Evolutionary conservation across 2,797 vertebrate genomes (phyloP).

Genomic region (Enteromius fasciolatus): DNA sequence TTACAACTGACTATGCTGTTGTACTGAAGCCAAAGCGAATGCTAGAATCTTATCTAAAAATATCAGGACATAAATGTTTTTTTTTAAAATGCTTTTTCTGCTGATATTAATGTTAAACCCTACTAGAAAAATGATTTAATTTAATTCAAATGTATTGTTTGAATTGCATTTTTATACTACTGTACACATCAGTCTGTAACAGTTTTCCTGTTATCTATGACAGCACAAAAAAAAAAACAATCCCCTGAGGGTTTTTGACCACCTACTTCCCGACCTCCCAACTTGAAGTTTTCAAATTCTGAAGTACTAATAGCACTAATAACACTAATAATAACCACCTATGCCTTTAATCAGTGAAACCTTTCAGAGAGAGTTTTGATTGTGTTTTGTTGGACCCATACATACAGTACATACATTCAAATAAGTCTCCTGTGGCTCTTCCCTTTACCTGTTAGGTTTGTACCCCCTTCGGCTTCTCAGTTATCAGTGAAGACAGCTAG

Average conservation of each 20-base stretch:
- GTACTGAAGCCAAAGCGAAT: neutral
- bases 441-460: slow-evolving; percentile 1
- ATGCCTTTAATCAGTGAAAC: neutral
- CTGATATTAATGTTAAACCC: neutral
- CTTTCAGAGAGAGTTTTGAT: slow-evolving; percentile 32
- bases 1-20: neutral
- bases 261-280: neutral
- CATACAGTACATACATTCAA: neutral
- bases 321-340: no score
- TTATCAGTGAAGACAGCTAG: slow-evolving; percentile 17
- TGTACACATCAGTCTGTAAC: neutral
- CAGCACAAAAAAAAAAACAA: neutral
- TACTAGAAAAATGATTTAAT: neutral
- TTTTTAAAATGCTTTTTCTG: no score
- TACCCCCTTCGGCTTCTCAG: neutral
- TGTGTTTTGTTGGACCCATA: neutral
- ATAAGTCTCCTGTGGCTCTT: neutral
- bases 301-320: neutral
- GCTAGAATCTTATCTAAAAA: neutral
- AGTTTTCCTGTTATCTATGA: neutral
- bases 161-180: neutral
- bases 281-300: neutral
- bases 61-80: neutral
- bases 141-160: neutral
- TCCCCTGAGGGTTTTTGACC: neutral